phyloP scores from a whole-genome alignment of 2,113 vertebrate genomes.

The Brienomyrus brachyistius region DNA sequence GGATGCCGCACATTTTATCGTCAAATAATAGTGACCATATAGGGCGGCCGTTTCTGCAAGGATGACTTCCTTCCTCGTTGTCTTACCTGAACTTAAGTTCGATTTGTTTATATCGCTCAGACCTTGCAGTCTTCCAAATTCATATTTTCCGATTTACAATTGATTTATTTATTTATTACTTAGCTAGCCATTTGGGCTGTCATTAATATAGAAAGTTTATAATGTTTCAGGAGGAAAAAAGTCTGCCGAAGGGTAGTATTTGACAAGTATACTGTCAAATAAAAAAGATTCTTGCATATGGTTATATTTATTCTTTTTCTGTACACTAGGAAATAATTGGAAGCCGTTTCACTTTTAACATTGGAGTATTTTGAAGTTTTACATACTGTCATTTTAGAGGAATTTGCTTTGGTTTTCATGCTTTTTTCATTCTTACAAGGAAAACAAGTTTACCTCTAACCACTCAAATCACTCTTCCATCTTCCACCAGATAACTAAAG shows the following conservation, averaged over 20 bases:
- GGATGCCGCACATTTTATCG: slow-evolving; percentile 60
- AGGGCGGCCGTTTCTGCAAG: slow-evolving; percentile 37
- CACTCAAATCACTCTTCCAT: background rate
- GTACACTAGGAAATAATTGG: background rate
- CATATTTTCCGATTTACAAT: background rate
- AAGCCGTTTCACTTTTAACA: background rate
- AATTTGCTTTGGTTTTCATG: background rate
- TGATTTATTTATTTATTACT: background rate
- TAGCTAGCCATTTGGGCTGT: background rate
- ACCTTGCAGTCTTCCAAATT: slow-evolving; percentile 16
- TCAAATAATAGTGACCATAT: slow-evolving; percentile 50
- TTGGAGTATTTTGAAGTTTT: background rate
- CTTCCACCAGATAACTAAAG: background rate
- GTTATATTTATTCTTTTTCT: background rate
- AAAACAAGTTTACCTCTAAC: background rate
- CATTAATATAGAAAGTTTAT: background rate
- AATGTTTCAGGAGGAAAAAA: background rate
- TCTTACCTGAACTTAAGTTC: slow-evolving; percentile 42
- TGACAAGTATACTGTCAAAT: background rate
- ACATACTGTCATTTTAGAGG: background rate
- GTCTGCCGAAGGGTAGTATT: background rate
- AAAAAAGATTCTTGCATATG: background rate
- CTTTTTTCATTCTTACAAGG: background rate
- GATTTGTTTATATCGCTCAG: slow-evolving; percentile 29
- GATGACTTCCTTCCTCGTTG: slow-evolving; percentile 25